phyloP scores from a whole-genome alignment of 2,888 invertebrate genomes.

The Saturnia japonica region DNA sequence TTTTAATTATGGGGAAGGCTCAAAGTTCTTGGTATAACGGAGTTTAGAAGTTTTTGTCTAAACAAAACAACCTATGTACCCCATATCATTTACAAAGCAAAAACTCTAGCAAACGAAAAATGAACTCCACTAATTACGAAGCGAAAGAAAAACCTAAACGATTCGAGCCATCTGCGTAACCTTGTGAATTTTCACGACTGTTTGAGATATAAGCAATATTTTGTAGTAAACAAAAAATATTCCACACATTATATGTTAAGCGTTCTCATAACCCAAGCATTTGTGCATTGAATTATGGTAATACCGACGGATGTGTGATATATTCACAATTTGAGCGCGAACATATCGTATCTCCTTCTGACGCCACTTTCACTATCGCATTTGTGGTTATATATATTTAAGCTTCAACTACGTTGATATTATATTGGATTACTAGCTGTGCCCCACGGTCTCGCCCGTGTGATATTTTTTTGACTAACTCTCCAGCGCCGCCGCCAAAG shows the following conservation, averaged over 20 bases:
- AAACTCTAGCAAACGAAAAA: neutral
- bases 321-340: conserved; percentile 26
- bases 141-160: neutral
- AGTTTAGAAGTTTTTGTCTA: neutral
- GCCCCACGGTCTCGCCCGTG: too few relatives aligned
- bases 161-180: neutral
- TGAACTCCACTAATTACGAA: neutral
- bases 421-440: conserved; percentile 16
- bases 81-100: neutral
- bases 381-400: conserved; percentile 18
- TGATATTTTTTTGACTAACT: too few relatives aligned
- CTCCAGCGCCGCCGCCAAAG: too few relatives aligned
- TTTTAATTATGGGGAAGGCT: neutral
- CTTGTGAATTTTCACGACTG: neutral
- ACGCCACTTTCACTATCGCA: conserved; percentile 40
- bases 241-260: neutral
- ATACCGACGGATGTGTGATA: conserved; percentile 27
- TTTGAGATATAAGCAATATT: neutral
- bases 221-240: neutral
- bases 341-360: conserved; percentile 30
- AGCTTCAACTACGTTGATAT: conserved; percentile 14
- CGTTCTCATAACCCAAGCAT: conserved; percentile 16
- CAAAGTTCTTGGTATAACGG: neutral
- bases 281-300: conserved; percentile 30
- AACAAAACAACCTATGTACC: neutral